Evolutionary conservation across 2,113 vertebrate genomes (phyloP).

Genomic region (Anhinga anhinga): DNA sequence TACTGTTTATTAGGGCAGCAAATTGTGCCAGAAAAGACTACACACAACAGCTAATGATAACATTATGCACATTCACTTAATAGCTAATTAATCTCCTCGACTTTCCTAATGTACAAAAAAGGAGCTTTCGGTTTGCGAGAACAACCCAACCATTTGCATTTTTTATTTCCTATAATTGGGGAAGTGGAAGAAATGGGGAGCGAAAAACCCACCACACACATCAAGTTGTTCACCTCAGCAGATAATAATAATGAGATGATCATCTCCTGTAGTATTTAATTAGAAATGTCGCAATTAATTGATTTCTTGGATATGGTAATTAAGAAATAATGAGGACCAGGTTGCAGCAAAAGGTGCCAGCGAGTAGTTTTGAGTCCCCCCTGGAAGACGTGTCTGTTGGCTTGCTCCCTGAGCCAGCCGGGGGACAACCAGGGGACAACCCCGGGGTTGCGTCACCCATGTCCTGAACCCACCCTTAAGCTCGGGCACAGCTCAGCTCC

Average conservation of each 20-base stretch:
- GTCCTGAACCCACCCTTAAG: background rate
- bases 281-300: constrained; percentile 62
- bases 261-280: constrained; percentile 52
- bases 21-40: background rate
- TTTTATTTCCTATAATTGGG: background rate
- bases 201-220: background rate
- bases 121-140: background rate
- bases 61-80: background rate
- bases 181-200: background rate
- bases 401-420: background rate
- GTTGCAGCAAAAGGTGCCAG: constrained; percentile 21
- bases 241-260: background rate
- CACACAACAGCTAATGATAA: background rate
- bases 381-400: background rate
- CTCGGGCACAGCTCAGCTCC: background rate
- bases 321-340: constrained; percentile 61
- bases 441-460: fast-evolving
- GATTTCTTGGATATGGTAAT: constrained; percentile 69
- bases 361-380: background rate
- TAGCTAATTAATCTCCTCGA: constrained; percentile 43
- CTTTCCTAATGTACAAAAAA: background rate
- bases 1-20: background rate
- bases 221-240: constrained; percentile 17
- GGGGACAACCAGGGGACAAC: background rate
- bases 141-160: background rate